Conservation (phyloP, 2,113 vertebrate genomes). For the Sterrhoptilus dennistouni region DNA sequence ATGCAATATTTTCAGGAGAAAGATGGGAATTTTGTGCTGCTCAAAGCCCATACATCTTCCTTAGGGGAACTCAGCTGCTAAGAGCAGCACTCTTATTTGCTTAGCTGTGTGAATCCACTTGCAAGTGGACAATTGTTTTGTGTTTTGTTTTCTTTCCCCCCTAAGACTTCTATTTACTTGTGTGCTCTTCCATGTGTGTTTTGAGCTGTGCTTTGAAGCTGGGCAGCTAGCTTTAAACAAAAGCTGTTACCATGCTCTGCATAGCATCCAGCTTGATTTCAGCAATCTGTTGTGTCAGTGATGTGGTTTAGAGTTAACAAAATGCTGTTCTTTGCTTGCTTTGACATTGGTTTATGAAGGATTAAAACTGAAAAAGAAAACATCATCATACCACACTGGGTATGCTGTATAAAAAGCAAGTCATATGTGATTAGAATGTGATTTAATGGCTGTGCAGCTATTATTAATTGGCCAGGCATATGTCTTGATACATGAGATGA, state of each 20-base stretch:
- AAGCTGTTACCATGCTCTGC: constrained; percentile 14
- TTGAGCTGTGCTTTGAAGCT: constrained; percentile 28
- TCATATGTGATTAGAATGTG: neutral
- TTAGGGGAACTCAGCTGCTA: neutral
- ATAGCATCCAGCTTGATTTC: constrained; percentile 12
- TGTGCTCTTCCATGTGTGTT: constrained; percentile 11
- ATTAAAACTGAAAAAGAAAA: neutral
- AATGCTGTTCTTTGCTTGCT: neutral
- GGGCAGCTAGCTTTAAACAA: neutral
- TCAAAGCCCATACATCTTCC: neutral
- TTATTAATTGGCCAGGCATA: neutral
- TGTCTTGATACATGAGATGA: neutral
- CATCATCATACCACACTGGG: neutral
- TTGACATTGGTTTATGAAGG: neutral
- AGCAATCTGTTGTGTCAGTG: neutral
- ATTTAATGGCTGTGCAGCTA: neutral
- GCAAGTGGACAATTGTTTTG: neutral
- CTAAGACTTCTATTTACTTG: neutral
- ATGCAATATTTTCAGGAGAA: neutral
- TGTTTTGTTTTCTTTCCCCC: neutral
- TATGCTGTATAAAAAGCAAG: neutral
- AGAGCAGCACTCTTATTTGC: neutral
- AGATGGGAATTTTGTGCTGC: neutral
- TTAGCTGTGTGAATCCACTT: neutral
- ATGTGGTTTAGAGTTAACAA: constrained; percentile 13